Percentiles rank a stretch among this genome's conserved stretches.
Conservation (phyloP, 2,888 invertebrate genomes). For the Cacoxenus indagator region DNA sequence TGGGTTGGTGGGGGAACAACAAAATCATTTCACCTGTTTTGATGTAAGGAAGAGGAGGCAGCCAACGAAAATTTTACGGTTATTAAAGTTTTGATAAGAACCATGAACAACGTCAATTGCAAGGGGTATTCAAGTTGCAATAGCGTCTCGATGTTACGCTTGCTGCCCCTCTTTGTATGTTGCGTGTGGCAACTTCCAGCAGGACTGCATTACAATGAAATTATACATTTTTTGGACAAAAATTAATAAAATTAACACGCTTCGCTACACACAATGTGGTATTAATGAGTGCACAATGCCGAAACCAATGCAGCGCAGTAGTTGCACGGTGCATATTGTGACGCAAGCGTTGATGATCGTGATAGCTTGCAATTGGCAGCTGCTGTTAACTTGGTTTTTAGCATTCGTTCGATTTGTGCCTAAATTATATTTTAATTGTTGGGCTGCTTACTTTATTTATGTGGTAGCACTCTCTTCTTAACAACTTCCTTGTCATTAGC, state of each 20-base stretch:
- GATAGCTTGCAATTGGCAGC: constrained; percentile 29
- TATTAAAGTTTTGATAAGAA: constrained; percentile 31
- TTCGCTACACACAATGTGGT: constrained; percentile 35
- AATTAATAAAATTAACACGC: constrained; percentile 52
- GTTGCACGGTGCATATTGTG: neutral
- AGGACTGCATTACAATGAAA: constrained; percentile 29
- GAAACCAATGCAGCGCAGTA: constrained; percentile 28
- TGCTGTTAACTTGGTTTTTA: constrained; percentile 24
- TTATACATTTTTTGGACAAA: constrained; percentile 36
- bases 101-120: constrained; percentile 20
- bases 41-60: neutral
- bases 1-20: neutral
- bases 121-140: constrained; percentile 37
- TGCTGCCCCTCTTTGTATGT: constrained; percentile 25
- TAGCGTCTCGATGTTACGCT: constrained; percentile 26
- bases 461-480: constrained; percentile 5
- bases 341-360: neutral
- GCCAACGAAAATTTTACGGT: constrained; percentile 31
- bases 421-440: constrained; percentile 56
- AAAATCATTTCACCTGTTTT: constrained; percentile 62
- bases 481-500: constrained; percentile 16
- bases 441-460: constrained; percentile 11
- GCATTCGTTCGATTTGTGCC: neutral
- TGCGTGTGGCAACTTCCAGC: constrained; percentile 46
- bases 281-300: constrained; percentile 44